Percentiles rank a stretch among this genome's conserved stretches.
phyloP scores from a whole-genome alignment of 2,888 invertebrate genomes.

The Latrodectus hesperus region DNA sequence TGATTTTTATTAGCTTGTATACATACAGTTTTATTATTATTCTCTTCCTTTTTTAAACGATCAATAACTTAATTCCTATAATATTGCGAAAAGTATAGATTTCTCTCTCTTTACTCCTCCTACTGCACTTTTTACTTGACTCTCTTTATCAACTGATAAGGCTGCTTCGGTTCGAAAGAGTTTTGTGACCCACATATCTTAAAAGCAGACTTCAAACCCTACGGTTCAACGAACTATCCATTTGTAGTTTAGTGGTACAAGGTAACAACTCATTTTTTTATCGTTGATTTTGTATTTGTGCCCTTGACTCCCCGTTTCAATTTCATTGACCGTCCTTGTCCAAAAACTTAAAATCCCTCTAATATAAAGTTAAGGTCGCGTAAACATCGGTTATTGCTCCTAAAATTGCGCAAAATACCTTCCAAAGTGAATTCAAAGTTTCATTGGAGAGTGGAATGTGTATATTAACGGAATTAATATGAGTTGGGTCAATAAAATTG shows the following conservation, averaged over 20 bases:
- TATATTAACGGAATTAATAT: no score
- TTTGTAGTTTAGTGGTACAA: conserved; percentile 68
- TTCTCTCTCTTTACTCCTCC: background rate
- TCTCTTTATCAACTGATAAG: conserved; percentile 47
- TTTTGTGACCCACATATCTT: conserved; percentile 48
- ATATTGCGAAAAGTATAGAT: background rate
- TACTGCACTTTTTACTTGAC: background rate
- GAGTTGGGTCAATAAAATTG: no score
- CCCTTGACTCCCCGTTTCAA: conserved; percentile 64
- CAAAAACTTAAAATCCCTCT: conserved; percentile 16
- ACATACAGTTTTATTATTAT: no score
- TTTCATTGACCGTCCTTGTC: conserved; percentile 65
- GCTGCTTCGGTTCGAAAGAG: conserved; percentile 14
- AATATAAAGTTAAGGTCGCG: conserved; percentile 7
- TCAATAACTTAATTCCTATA: no score
- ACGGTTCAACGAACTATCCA: conserved; percentile 61
- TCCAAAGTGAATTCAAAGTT: no score
- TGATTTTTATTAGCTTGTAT: no score
- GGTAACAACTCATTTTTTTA: conserved; percentile 45
- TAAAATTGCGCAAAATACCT: conserved; percentile 7
- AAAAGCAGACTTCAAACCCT: conserved; percentile 12
- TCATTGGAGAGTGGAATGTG: no score
- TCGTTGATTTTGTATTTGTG: conserved; percentile 28
- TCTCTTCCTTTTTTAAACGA: no score
- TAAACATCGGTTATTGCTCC: conserved; percentile 27